A percentile compares a stretch with the other conserved stretches of the same genome.
Evolutionary conservation across 1,140 invertebrate genomes (phyloP).

Genomic region (Bombus impatiens): DNA sequence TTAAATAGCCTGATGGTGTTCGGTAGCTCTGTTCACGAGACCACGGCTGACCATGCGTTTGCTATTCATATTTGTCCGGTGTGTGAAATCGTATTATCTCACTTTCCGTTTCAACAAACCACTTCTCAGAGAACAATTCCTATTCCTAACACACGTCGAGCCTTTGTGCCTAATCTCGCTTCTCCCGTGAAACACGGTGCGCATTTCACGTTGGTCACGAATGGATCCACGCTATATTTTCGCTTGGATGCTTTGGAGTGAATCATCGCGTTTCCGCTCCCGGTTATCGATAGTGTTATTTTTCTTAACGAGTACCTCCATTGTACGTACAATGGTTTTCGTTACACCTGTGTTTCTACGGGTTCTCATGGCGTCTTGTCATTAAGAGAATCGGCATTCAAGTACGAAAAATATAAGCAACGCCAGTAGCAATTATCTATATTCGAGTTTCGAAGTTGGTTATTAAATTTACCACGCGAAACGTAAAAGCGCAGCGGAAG

Average conservation of each 20-base stretch:
- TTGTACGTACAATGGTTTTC: too few species aligned
- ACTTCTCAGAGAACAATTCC: conserved; percentile 44
- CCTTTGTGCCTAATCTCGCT: conserved; percentile 46
- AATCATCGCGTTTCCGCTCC: conserved; percentile 35
- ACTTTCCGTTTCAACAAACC: conserved; percentile 59
- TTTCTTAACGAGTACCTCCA: conserved; percentile 1
- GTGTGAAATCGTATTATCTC: conserved; percentile 46
- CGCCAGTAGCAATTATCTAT: not conserved
- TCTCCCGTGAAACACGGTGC: conserved; percentile 26
- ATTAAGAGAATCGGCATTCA: not conserved
- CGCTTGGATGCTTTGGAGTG: conserved; percentile 43
- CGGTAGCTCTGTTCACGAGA: not conserved
- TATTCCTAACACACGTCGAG: conserved; percentile 15
- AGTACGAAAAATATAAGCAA: not conserved
- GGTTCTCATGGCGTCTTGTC: not conserved
- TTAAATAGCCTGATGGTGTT: not conserved
- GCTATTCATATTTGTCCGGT: conserved; percentile 26
- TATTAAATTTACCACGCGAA: not conserved
- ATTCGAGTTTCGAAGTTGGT: not conserved
- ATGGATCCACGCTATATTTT: conserved; percentile 34
- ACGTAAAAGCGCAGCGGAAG: too few species aligned
- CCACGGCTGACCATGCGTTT: conserved; percentile 9
- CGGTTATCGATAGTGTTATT: conserved; percentile 3
- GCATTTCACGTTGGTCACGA: not conserved
- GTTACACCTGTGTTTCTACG: not conserved